Base-by-base conservation (phyloP, 2,113 vertebrate species). In the Peucedramus taeniatus region DNA sequence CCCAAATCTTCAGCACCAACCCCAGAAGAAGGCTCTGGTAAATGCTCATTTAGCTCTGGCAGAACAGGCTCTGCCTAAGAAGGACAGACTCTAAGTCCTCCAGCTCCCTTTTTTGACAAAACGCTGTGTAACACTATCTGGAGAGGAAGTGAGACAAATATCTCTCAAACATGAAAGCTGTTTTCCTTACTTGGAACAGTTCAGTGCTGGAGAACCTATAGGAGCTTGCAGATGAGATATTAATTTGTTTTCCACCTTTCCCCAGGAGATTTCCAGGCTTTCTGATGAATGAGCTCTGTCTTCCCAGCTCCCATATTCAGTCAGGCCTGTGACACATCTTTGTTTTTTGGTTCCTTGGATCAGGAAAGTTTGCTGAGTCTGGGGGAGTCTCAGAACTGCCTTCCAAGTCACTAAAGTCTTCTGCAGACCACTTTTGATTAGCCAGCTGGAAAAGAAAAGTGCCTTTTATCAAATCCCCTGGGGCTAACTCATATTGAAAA, bases 371-470 rank as follows among this genome's bases (percentile, higher is more conserved):
- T 74, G 60, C 88, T 26, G 66, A 89, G 53, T 83, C 84, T 95
- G 56, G 14, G 81, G 31, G 59, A 77, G 59, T 42, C 68, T 82
- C 64, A 35, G 83, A 85, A 96, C 72, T 88, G 70, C 83, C 42
- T 80, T 90, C 56, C 53, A 40, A 90, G 69, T 35, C 89, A 84
- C 79, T 83, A 68, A 79, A 70, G 81, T 82, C 85, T 94, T 96
- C 91, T 81, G 64, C 69, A 91, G 79, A 93, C 60, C 33, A 83
- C 10, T 13, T 66, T 93, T 90, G 89, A 75, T 81, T 79, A 96
- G 69, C 64, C 80, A 96, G 68, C 56, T 85, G 64, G 82, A 84
- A 95, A 91, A 94, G 70, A 93, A 94, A 96, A 94, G 74, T 11
- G n/a, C 68, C 37, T 94, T 94, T 86, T 94, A 95, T 78, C 85